Evolutionary conservation across 2,113 vertebrate species (phyloP), one percentile per base, ranked within the genome.

Genomic region (Ardeotis arabs): DNA sequence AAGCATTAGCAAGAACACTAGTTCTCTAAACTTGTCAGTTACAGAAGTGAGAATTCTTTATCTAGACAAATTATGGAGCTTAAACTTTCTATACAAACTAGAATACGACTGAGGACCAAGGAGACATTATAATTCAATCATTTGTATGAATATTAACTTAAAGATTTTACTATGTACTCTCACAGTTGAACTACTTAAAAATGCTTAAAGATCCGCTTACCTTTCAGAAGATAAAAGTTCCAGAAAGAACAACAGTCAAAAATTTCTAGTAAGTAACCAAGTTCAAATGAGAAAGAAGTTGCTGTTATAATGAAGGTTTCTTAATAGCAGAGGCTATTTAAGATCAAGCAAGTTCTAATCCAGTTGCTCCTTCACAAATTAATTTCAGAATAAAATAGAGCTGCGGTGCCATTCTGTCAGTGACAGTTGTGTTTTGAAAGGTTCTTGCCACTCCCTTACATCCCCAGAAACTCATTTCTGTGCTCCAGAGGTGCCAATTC

Each of bases 381-480:
- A 19, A 73, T 79, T 87, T 79, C 64, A 62, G 77, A 92, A 35
- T 44, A 52, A 20, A 84, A 59, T 3, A 89, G 47, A 84, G 87
- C 45, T 12, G 6, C 58, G 77, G 53, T 95, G 87, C 89, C 89
- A 68, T 89, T 93, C 91, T 37, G 62, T 31, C 87, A 86, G 66
- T 39, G 81, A 84, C 81, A 94, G 74, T n/a, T 89, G 68, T 82
- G 64, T 79, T 94, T 89, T 82, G 70, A 82, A 91, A 94, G 74
- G 69, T 76, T 95, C 80, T 64, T 45, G 52, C 66, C 13, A 0
- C 69, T 95, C 91, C 66, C 70, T 89, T 70, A 39, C 6, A 1
- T 87, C 69, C 87, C 89, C 84, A 76, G 93, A 89, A 28, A 81
- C 27, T 82, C 33, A 74, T 16, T 89, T 85, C 74, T 72, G 49